A percentile compares a stretch with the other conserved stretches of the same genome.
Conservation (phyloP, 2,888 invertebrate species). For the Tetramorium bicarinatum region DNA sequence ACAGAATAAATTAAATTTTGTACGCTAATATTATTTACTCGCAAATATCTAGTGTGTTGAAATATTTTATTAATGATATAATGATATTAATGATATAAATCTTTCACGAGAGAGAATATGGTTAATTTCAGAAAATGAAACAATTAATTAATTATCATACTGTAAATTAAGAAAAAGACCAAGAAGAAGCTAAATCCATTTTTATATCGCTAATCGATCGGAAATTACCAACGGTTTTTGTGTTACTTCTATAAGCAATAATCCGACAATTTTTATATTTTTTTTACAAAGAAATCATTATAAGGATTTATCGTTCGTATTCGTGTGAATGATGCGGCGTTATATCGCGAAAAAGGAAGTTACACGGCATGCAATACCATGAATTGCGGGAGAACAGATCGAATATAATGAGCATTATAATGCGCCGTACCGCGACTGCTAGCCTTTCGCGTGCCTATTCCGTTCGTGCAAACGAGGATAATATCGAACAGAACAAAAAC, state of each 20-base stretch:
- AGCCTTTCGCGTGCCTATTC: conserved; percentile 38
- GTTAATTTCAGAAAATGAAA: not conserved
- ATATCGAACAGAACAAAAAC: conserved; percentile 32
- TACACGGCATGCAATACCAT: conserved; percentile 39
- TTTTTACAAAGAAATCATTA: conserved; percentile 19
- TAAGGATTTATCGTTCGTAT: conserved; percentile 54
- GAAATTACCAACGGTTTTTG: conserved; percentile 27
- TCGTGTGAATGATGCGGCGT: conserved; percentile 56
- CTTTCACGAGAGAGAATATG: not conserved
- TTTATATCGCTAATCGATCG: conserved; percentile 45
- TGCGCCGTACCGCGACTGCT: conserved; percentile 31
- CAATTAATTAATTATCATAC: not conserved
- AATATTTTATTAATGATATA: conserved; percentile 11
- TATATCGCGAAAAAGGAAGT: conserved; percentile 60
- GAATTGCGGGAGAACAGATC: conserved; percentile 54
- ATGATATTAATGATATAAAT: conserved; percentile 9
- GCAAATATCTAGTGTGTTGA: not conserved
- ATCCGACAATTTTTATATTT: conserved; percentile 26
- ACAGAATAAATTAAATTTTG: not conserved
- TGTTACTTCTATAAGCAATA: conserved; percentile 14
- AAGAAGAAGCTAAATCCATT: not conserved
- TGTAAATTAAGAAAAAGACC: not conserved
- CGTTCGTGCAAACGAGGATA: conserved; percentile 47
- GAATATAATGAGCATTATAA: conserved; percentile 61
- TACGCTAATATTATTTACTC: not conserved